Conservation (phyloP, 2,797 vertebrate species). For the Trematocara caparti region DNA sequence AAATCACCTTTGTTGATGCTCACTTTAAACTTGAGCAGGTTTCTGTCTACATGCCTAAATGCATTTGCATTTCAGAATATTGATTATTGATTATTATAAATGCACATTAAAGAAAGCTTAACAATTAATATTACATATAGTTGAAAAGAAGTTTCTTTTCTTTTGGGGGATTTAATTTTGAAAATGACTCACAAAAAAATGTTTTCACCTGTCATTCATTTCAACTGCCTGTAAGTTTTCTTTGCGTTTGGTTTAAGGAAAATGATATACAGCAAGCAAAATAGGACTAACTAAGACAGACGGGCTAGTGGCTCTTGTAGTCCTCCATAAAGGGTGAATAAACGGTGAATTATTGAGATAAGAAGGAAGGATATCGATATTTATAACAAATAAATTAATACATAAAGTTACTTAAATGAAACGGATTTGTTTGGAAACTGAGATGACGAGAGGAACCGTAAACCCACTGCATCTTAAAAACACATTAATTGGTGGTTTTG, state of each 20-base stretch:
- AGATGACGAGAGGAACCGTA: background rate
- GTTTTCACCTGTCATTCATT: background rate
- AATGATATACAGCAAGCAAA: background rate
- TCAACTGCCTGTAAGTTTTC: background rate
- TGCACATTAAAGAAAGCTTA: background rate
- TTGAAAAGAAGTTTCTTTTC: background rate
- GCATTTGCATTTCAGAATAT: background rate
- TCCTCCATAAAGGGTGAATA: rapidly evolving
- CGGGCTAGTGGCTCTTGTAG: background rate
- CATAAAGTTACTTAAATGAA: background rate
- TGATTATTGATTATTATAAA: background rate
- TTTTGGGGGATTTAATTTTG: background rate
- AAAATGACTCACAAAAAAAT: background rate
- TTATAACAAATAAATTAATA: background rate
- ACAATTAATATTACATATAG: background rate
- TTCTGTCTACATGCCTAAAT: background rate
- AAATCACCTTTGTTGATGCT: background rate
- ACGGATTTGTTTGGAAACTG: background rate
- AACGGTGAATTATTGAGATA: background rate
- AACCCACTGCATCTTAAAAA: background rate
- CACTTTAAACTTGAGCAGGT: background rate
- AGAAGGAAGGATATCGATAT: background rate
- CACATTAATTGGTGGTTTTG: background rate
- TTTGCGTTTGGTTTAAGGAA: background rate
- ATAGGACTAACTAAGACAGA: background rate